Percentiles rank a stretch among this genome's conserved stretches.
Conservation (phyloP, 2,888 invertebrate species). For the Melitaea athalia region DNA sequence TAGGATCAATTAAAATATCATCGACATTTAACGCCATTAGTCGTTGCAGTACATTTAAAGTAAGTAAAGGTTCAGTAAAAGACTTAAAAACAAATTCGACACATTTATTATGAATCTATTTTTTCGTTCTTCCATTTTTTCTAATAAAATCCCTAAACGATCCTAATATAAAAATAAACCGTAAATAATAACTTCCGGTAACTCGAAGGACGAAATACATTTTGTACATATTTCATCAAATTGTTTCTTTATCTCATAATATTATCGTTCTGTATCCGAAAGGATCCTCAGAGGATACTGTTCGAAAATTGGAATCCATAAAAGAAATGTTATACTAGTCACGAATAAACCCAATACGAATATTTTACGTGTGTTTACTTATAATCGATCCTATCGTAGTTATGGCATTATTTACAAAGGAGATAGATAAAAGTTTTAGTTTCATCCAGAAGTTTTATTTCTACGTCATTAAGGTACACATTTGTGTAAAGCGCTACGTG, state of each 20-base stretch:
- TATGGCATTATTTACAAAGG: conserved; percentile 24
- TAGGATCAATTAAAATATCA: no score
- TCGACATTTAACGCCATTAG: no score
- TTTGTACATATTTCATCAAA: conserved; percentile 28
- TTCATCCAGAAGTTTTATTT: conserved; percentile 54
- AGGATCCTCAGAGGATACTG: conserved; percentile 39
- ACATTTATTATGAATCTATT: no score
- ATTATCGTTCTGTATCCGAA: conserved; percentile 36
- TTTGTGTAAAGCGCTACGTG: conserved; percentile 75
- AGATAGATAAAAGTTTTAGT: conserved; percentile 28
- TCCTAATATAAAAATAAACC: conserved; percentile 6
- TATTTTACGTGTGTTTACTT: conserved; percentile 46
- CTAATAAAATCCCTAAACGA: not conserved
- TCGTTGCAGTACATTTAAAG: no score
- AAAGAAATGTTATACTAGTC: conserved; percentile 42
- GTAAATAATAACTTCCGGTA: not conserved
- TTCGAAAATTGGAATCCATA: conserved; percentile 42
- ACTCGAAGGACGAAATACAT: conserved; percentile 12
- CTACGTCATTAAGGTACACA: conserved; percentile 63
- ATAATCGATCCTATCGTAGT: conserved; percentile 41
- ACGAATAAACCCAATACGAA: conserved; percentile 42
- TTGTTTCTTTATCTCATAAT: conserved; percentile 35
- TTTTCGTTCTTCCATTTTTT: conserved; percentile 12
- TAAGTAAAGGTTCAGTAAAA: no score
- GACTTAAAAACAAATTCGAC: no score